Evolutionary conservation across 2,888 invertebrate genomes (phyloP).

Genomic region (Apotomis turbidana): DNA sequence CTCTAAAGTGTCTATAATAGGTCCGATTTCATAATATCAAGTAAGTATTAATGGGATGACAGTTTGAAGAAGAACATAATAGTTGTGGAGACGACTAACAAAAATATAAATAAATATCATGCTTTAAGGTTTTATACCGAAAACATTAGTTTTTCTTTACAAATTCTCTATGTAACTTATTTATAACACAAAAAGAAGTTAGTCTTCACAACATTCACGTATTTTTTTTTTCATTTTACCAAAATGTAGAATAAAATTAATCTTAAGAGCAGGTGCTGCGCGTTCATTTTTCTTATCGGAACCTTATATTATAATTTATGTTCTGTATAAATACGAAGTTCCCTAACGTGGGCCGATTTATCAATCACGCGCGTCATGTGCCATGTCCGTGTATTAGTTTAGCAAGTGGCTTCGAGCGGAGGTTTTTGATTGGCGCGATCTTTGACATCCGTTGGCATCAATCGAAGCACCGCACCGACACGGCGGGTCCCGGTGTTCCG

Average conservation of each 20-base stretch:
- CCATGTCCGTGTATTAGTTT: constrained; percentile 49
- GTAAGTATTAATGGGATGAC: neutral
- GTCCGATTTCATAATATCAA: constrained; percentile 46
- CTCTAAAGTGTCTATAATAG: constrained; percentile 54
- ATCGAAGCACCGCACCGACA: constrained; percentile 47
- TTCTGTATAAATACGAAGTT: constrained; percentile 14
- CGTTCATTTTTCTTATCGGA: constrained; percentile 23
- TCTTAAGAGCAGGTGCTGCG: constrained; percentile 34
- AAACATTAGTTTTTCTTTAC: too few relatives aligned
- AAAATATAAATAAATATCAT: neutral
- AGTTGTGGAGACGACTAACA: too few relatives aligned
- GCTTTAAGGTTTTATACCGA: too few relatives aligned
- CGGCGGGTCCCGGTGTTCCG: constrained; percentile 51
- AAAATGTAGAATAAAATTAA: constrained; percentile 18
- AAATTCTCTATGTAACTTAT: neutral
- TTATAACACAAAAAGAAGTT: neutral
- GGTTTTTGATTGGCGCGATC: constrained; percentile 56
- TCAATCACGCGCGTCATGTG: constrained; percentile 55
- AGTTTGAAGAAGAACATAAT: too few relatives aligned
- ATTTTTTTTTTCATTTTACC: constrained; percentile 13
- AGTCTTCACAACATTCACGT: constrained; percentile 12
- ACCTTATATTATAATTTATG: constrained; percentile 9
- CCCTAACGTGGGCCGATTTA: constrained; percentile 45
- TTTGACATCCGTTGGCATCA: constrained; percentile 55
- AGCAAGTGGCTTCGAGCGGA: constrained; percentile 45